These are phyloP conservation scores for Eupithecia exiguata DNA, from an alignment of 2,888 invertebrate species.

Conservation along the genomic window DNA sequence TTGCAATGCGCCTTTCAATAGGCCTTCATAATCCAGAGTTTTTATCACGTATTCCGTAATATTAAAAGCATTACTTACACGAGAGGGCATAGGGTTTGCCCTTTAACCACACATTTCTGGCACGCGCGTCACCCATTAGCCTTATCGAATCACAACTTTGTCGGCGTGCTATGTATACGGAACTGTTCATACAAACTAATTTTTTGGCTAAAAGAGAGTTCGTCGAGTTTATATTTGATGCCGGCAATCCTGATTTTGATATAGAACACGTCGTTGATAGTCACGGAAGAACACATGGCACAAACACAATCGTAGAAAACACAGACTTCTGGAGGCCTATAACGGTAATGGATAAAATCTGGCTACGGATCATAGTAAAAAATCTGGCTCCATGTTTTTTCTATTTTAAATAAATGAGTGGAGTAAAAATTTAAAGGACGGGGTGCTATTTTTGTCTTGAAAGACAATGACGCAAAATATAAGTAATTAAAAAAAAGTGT, in stretches of 20 bases:
- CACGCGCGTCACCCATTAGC: slow-evolving; percentile 42
- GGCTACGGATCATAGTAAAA: not conserved
- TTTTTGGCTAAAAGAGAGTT: not conserved
- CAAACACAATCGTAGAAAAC: not conserved
- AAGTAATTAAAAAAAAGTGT: not conserved
- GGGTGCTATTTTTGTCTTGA: not conserved
- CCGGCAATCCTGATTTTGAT: not conserved
- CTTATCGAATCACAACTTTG: slow-evolving; percentile 31
- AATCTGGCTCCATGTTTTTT: not conserved
- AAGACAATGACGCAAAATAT: not conserved
- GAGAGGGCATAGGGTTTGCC: slow-evolving; percentile 23
- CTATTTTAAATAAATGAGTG: too few relatives aligned
- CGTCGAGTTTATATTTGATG: not conserved
- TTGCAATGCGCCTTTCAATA: slow-evolving; percentile 4
- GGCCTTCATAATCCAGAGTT: not conserved
- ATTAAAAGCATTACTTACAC: slow-evolving; percentile 4
- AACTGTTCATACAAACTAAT: slow-evolving; percentile 4
- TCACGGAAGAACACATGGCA: not conserved
- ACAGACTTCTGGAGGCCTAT: not conserved
- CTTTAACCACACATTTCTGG: slow-evolving; percentile 33
- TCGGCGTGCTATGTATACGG: slow-evolving; percentile 47
- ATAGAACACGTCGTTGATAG: not conserved
- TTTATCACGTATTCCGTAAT: slow-evolving; percentile 8
- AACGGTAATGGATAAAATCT: too few relatives aligned
- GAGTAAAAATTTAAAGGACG: too few relatives aligned